Base-by-base conservation (phyloP, 92 coral and sea anemone species). In the Montipora capitata region DNA sequence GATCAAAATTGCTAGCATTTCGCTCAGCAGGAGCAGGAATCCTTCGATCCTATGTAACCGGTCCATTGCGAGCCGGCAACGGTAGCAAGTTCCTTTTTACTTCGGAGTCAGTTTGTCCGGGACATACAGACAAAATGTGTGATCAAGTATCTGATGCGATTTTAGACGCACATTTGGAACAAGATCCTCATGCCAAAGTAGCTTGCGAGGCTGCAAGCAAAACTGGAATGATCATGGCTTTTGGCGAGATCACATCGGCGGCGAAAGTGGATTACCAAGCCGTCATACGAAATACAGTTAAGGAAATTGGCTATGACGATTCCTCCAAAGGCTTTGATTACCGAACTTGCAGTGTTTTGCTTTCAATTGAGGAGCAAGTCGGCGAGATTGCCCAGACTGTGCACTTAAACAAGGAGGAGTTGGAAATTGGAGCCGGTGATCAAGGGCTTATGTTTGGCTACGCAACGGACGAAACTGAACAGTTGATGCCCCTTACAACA, bases 381-480 rank as follows among this genome's bases (percentile, higher is more conserved):
- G 76, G 73, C 5, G 96, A 93, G 18, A 95, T 95, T 17, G 98
- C 98, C 12, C 65, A 68, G 42, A 69, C 88, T 40, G 98, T 95
- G 7, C 88, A 93, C 57, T 72, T 88, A 59, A 92, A 88, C 71
- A 95, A 86, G 79, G 72, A 70, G 2, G 98, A 95, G 42, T 83
- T 89, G 71, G 93, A 93, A 17, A 45, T 95, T 4, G 98, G 98
- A 3, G 98, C 98, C 0, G 98, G 98, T 1, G 98, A 95, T 68
- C 98, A 95, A 69, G 98, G 98, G 20, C 75, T 95, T 35, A 95
- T 95, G 98, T 95, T 95, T 85, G 98, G 98, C 38, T 95, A 95
- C 63, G 98, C 98, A 0, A 95, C 98, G 1, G 95, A 95, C 58
- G 98, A 95, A 65, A 95, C 98, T 1, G 95, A 85, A 10, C 93